Evolutionary conservation across 2,888 invertebrate species (phyloP).

Genomic region (Trilocha varians): DNA sequence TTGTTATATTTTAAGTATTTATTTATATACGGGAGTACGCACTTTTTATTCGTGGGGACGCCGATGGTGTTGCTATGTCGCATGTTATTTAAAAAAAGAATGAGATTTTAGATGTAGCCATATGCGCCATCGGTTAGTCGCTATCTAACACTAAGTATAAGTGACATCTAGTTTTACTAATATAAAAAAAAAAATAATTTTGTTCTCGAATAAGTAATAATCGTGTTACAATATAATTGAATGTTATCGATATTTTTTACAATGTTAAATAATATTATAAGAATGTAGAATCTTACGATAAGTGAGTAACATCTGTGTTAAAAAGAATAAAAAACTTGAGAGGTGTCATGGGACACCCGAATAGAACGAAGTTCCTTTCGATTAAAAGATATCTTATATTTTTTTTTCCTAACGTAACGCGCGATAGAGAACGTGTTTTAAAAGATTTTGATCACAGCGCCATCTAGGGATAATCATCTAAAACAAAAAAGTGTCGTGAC

Average conservation of each 20-base stretch:
- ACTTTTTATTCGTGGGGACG: conserved; percentile 36
- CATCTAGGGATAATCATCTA: too few relatives aligned
- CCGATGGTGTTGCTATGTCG: conserved; percentile 36
- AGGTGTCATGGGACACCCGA: too few relatives aligned
- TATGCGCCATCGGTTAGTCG: conserved; percentile 38
- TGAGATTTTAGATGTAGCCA: conserved; percentile 43
- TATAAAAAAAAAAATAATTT: conserved; percentile 57
- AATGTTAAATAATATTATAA: conserved; percentile 46
- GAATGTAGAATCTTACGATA: conserved; percentile 34
- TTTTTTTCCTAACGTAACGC: too few relatives aligned
- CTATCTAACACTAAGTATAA: conserved; percentile 55
- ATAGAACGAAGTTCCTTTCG: too few relatives aligned
- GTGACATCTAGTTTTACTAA: conserved; percentile 67
- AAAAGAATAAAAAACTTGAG: too few relatives aligned
- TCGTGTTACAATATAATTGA: conserved; percentile 57
- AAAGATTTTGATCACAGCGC: too few relatives aligned
- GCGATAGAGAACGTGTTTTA: too few relatives aligned
- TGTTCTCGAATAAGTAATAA: conserved; percentile 60
- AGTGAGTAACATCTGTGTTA: conserved; percentile 52
- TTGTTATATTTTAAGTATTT: conserved; percentile 63
- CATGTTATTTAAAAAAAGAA: conserved; percentile 19
- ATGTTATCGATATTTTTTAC: conserved; percentile 65
- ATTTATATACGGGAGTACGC: conserved; percentile 50
- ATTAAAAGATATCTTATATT: too few relatives aligned
- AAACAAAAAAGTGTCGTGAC: too few relatives aligned